Evolutionary conservation across 2,888 invertebrate genomes (phyloP).

Genomic region (Saturnia pavonia): DNA sequence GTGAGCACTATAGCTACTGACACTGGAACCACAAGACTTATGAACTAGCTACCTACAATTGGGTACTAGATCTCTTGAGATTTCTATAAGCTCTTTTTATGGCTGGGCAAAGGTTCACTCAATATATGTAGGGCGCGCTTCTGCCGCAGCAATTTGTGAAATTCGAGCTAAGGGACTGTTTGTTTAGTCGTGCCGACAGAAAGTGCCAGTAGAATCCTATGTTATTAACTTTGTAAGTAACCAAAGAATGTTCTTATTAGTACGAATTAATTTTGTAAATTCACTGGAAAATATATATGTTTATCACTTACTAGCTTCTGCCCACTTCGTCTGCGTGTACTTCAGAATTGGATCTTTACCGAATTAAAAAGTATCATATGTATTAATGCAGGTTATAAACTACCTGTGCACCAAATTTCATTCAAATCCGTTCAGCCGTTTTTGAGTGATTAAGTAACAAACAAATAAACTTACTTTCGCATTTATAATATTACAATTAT

Average conservation of each 20-base stretch:
- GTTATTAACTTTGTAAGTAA: conserved; percentile 40
- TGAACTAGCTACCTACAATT: conserved; percentile 36
- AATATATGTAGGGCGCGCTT: conserved; percentile 41
- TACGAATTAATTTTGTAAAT: conserved; percentile 29
- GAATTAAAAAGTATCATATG: no score
- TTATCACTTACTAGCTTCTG: no score
- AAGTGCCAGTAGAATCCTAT: conserved; percentile 35
- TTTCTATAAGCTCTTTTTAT: conserved; percentile 43
- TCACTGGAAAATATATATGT: no score
- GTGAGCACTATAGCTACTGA: background rate
- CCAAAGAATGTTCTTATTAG: conserved; percentile 45
- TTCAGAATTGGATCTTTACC: no score
- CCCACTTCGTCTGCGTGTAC: no score
- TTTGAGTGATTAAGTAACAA: no score
- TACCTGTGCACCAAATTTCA: no score
- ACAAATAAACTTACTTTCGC: no score
- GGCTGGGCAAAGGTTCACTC: conserved; percentile 38
- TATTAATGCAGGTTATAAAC: no score
- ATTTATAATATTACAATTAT: no score
- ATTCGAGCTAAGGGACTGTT: conserved; percentile 47
- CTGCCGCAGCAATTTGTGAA: conserved; percentile 43
- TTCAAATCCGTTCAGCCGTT: no score
- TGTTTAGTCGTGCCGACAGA: conserved; percentile 33
- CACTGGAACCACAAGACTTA: conserved; percentile 29
- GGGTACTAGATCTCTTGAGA: conserved; percentile 36